Evolutionary conservation across 2,888 invertebrate species (phyloP).

Genomic region (Dicroscelio sp.): DNA sequence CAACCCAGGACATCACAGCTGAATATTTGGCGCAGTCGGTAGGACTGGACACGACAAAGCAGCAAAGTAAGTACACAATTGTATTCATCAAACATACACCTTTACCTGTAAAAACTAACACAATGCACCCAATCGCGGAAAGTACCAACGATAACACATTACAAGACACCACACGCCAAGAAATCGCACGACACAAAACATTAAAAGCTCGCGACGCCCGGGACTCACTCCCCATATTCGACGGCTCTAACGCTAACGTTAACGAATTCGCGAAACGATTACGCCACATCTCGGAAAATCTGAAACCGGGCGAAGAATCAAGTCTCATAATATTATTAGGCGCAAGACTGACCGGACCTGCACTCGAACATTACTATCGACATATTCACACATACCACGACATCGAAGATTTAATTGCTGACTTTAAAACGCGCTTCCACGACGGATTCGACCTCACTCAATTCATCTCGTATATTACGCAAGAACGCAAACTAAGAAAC

Average conservation of each 20-base stretch:
- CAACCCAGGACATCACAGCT: too few relatives aligned
- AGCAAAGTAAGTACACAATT: too few relatives aligned
- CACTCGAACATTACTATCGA: neutral
- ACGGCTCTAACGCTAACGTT: neutral
- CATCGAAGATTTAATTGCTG: neutral
- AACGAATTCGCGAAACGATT: neutral
- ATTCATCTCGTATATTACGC: neutral
- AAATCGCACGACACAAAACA: too few relatives aligned
- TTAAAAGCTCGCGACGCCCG: conserved; percentile 9
- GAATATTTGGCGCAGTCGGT: too few relatives aligned
- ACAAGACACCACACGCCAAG: too few relatives aligned
- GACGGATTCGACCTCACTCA: neutral
- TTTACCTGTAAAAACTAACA: too few relatives aligned
- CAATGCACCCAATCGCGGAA: too few relatives aligned
- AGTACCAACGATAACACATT: neutral
- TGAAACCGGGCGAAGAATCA: neutral
- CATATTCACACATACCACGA: neutral
- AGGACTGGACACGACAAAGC: too few relatives aligned
- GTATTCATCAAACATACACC: too few relatives aligned
- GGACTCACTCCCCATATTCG: neutral
- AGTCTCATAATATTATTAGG: neutral
- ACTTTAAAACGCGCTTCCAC: neutral
- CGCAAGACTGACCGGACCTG: neutral
- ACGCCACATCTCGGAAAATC: neutral
- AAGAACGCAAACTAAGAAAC: neutral